Conservation (phyloP, 2,113 vertebrate species). For the Herpailurus yagouaroundi region DNA sequence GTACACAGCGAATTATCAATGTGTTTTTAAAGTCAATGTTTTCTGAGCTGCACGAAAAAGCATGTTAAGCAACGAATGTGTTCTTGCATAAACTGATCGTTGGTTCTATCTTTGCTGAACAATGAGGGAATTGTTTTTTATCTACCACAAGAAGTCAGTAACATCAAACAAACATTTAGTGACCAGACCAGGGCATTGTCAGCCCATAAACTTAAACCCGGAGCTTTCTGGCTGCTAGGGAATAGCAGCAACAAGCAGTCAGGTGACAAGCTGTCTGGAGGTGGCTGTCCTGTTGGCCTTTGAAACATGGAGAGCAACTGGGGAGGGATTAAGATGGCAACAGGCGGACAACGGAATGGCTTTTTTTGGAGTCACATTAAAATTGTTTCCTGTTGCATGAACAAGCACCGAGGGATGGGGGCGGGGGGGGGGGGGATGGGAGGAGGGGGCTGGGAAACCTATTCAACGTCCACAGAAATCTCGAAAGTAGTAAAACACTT, state of each 20-base stretch:
- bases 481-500: not conserved
- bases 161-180: slow-evolving; percentile 37
- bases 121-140: not conserved
- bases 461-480: not conserved
- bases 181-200: not conserved
- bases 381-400: not conserved
- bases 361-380: not conserved
- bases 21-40: not conserved
- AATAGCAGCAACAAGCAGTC: not conserved
- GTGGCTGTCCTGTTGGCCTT: not conserved
- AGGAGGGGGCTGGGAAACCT: not conserved
- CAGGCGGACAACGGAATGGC: not conserved
- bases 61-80: not conserved
- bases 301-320: not conserved
- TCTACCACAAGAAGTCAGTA: not conserved
- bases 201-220: not conserved
- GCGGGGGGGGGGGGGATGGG: too few species aligned
- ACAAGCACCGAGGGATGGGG: not conserved
- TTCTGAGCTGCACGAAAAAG: slow-evolving; percentile 5
- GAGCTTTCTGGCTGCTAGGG: not conserved
- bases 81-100: not conserved
- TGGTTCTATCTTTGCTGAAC: not conserved
- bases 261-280: not conserved
- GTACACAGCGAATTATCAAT: slow-evolving; percentile 27
- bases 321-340: not conserved